Conservation (phyloP, 2,113 vertebrate species). For the Xiphophorus couchianus region DNA sequence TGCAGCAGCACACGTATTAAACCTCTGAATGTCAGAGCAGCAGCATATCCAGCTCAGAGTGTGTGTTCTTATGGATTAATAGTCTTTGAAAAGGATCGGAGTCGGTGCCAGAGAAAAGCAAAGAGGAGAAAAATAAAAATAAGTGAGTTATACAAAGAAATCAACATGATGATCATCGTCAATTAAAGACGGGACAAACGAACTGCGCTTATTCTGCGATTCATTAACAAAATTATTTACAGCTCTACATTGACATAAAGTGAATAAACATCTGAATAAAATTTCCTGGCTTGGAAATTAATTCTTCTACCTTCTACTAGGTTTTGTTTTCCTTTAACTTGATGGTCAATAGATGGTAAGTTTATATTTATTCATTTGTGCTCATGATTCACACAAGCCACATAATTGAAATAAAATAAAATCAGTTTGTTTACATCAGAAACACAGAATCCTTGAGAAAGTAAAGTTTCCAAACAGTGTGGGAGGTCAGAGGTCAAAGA, state of each 20-base stretch:
- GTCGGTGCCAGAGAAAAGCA: not conserved
- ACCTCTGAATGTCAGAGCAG: not conserved
- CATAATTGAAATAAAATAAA: not conserved
- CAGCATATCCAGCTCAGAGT: not conserved
- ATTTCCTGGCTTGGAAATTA: too few relatives aligned
- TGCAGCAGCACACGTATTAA: slow-evolving; percentile 19
- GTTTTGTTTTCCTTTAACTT: too few relatives aligned
- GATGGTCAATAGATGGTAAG: not conserved
- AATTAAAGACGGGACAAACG: too few relatives aligned
- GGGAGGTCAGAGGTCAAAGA: slow-evolving; percentile 29
- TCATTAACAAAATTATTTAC: not conserved
- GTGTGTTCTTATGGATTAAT: not conserved
- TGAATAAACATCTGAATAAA: too few relatives aligned
- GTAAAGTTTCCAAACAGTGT: slow-evolving; percentile 10
- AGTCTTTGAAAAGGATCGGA: slow-evolving; percentile 17
- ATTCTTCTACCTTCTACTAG: too few relatives aligned
- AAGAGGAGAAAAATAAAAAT: not conserved
- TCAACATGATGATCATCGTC: too few relatives aligned
- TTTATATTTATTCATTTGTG: not conserved
- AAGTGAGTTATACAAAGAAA: not conserved
- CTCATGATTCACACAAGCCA: not conserved
- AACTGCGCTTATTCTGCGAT: too few relatives aligned
- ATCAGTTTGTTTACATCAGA: too few relatives aligned
- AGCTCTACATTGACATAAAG: not conserved
- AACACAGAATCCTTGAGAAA: slow-evolving; percentile 50